Base-by-base conservation (phyloP, 2,797 vertebrate species). In the Centroberyx gerrardi region DNA sequence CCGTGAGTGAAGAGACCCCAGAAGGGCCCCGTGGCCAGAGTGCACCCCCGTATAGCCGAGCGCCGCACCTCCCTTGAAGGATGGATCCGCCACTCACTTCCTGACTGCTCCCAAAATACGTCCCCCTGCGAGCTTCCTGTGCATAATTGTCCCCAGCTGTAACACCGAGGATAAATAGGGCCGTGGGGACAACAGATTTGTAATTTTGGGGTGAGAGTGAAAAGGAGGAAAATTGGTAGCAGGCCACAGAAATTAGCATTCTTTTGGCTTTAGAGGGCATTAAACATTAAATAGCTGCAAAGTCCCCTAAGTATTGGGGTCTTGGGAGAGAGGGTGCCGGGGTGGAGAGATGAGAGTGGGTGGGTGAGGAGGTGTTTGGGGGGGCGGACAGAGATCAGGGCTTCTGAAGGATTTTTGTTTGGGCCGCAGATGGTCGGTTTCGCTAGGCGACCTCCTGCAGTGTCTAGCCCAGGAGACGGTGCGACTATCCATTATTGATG, bases 141-240 rank as follows among this genome's bases (percentile, higher is more conserved):
- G 73, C 53, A 62, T 96, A 94, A 96, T 95, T 84, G 89, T 93
- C 88, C 90, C 92, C 95, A 96, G 94, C 94, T 96, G 95, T 86
- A 90, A 86, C 81, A 71, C 71, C 5, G 81, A 59, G 84, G 87
- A 82, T 90, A 93, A 94, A 94, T 88, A 63, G 88, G 88, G 84
- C 92, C 91, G 18, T 83, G 81, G 93, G 94, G 94, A 95, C 90
- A 90, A 84, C 86, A 91, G 80, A 93, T 95, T 94, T 94, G 92
- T 94, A 93, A 93, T 94, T 94, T 94, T 62, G 85, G 90, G 90
- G 90, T 84, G 77, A 87, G 80, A 88, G 89, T 89, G 86, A 94
- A 92, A 90, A 73, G 76, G 79, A 78, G 59, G 88, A 87, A 93
- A 95, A 95, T 93, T 94, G 93, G 92, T 95, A 90, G 90, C 93